These are phyloP conservation scores for Chironomus tepperi DNA, from an alignment of 1,140 invertebrate species.

Conservation along the genomic window DNA sequence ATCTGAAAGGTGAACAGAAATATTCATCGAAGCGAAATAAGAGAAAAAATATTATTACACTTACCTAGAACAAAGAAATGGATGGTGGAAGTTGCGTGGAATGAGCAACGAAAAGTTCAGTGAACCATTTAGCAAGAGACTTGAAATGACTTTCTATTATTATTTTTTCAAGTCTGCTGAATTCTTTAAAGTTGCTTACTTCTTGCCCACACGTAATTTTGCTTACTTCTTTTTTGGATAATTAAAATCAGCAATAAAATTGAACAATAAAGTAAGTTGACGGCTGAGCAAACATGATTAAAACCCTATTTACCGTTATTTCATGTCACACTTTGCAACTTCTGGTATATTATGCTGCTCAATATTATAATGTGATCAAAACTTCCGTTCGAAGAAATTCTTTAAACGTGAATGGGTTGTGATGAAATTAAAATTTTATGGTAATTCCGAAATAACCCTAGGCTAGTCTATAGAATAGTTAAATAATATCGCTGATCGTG, in stretches of 20 bases:
- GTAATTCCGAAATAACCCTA: too few relatives aligned
- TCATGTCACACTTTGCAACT: neutral
- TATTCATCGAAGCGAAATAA: constrained; percentile 1
- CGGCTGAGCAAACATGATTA: too few relatives aligned
- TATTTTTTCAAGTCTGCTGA: neutral
- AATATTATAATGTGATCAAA: too few relatives aligned
- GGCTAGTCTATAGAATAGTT: too few relatives aligned
- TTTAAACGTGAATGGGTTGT: too few relatives aligned
- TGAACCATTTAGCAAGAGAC: neutral
- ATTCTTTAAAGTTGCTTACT: too few relatives aligned
- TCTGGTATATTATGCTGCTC: too few relatives aligned
- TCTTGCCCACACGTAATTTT: too few relatives aligned
- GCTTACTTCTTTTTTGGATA: too few relatives aligned
- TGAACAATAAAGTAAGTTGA: neutral
- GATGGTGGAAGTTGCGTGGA: neutral
- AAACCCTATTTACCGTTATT: neutral
- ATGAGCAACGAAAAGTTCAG: neutral
- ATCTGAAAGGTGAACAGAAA: neutral
- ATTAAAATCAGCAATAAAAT: neutral
- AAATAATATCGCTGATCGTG: too few relatives aligned
- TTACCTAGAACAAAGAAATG: neutral
- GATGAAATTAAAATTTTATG: too few relatives aligned
- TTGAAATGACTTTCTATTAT: neutral
- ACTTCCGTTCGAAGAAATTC: too few relatives aligned
- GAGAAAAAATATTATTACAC: constrained; percentile 7